Evolutionary conservation across 2,113 vertebrate species (phyloP).

Genomic region (Crotalus tigris): DNA sequence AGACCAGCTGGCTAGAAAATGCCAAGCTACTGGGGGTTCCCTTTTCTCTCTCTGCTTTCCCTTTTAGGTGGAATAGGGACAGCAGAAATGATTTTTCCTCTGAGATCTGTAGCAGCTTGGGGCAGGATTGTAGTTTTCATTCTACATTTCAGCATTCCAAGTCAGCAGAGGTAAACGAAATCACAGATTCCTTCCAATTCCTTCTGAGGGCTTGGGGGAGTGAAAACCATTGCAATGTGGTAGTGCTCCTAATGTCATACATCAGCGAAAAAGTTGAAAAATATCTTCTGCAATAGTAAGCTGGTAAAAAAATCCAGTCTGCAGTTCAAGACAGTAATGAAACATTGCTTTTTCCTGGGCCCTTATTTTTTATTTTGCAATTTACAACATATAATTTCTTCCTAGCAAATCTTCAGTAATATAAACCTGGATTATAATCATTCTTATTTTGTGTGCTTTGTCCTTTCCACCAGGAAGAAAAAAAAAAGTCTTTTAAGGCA

Average conservation of each 20-base stretch:
- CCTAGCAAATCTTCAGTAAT: not conserved
- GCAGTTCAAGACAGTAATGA: not conserved
- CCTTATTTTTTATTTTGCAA: not conserved
- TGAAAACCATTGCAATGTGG: not conserved
- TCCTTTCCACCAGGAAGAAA: not conserved
- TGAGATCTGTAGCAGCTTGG: not conserved
- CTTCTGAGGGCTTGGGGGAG: not conserved
- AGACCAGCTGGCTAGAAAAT: not conserved
- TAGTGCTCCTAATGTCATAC: not conserved
- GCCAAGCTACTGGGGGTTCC: not conserved
- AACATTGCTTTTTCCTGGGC: not conserved
- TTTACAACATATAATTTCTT: not conserved
- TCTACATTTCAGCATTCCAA: not conserved
- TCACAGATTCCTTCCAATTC: not conserved
- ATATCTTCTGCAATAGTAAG: not conserved
- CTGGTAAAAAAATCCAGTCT: not conserved
- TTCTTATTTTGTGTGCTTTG: not conserved
- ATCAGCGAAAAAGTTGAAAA: not conserved
- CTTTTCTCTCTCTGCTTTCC: not conserved
- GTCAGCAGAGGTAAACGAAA: not conserved
- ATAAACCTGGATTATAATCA: not conserved
- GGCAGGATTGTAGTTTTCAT: not conserved
- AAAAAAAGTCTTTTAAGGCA: not conserved
- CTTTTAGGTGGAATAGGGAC: not conserved
- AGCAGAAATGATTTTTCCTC: not conserved